A percentile compares a stretch with the other conserved stretches of the same genome.
Conservation (phyloP, 2,888 invertebrate genomes). For the Meloe dianella region DNA sequence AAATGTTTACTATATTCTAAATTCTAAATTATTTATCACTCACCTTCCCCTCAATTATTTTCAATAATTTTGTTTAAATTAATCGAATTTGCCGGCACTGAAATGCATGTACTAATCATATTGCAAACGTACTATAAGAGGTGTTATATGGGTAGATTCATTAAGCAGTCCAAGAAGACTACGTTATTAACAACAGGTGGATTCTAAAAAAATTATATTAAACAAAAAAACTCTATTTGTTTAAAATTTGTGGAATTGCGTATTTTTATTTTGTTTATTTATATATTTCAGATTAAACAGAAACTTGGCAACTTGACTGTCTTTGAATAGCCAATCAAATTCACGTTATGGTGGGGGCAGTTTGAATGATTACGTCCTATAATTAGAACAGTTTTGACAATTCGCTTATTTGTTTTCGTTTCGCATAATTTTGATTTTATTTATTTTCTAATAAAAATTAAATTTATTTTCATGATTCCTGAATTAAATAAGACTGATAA, state of each 20-base stretch:
- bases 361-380: neutral
- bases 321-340: no score
- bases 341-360: no score
- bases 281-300: no score
- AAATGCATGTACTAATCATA: conserved; percentile 63
- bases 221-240: no score
- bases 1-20: no score
- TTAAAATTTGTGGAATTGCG: no score
- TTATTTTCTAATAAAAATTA: neutral
- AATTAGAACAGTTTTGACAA: neutral
- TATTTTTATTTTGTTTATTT: no score
- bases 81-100: conserved; percentile 53
- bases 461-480: neutral
- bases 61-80: neutral
- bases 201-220: no score
- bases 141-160: conserved; percentile 70
- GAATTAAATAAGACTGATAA: conserved; percentile 48
- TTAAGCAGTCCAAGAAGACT: conserved; percentile 46
- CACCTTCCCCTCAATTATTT: conserved; percentile 60
- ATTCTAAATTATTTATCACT: no score
- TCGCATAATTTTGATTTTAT: no score
- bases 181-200: conserved; percentile 41
- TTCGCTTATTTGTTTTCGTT: neutral
- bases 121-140: conserved; percentile 63
- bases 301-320: no score